A percentile compares a stretch with the other conserved stretches of the same genome.
Conservation (phyloP, 2,113 vertebrate genomes). For the Platysteira castanea region DNA sequence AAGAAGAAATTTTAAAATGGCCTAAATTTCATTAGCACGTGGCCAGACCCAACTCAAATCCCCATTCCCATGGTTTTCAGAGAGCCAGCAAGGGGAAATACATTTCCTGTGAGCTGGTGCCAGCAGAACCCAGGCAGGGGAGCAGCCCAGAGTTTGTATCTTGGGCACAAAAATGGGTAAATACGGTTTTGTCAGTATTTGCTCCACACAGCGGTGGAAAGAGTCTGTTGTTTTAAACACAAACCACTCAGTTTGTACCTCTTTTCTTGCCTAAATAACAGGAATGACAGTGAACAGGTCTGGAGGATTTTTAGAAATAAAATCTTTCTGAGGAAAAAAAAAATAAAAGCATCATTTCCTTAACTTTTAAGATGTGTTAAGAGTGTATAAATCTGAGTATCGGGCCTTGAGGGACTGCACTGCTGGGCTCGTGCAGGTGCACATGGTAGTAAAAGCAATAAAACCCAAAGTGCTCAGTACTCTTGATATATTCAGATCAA, state of each 20-base stretch:
- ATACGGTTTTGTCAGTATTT: background rate
- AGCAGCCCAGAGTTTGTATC: background rate
- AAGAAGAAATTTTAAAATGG: background rate
- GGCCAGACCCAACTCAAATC: background rate
- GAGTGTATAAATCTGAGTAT: background rate
- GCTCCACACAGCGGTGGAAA: background rate
- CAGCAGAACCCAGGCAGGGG: background rate
- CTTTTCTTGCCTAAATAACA: background rate
- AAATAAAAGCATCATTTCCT: background rate
- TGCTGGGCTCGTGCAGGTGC: background rate
- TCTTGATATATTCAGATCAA: background rate
- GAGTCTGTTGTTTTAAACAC: background rate
- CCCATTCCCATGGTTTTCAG: background rate
- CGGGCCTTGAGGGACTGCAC: background rate
- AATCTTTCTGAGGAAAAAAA: background rate
- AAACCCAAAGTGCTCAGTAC: background rate
- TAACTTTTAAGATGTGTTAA: constrained; percentile 19
- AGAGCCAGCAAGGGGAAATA: background rate
- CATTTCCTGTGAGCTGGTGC: background rate
- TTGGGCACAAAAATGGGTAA: background rate
- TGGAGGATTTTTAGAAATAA: background rate
- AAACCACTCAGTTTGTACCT: background rate
- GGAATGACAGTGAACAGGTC: background rate
- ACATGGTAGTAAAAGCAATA: background rate
- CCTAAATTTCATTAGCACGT: fast-evolving